phyloP scores from a whole-genome alignment of 2,888 invertebrate species.

The Eupeodes latifasciatus region DNA sequence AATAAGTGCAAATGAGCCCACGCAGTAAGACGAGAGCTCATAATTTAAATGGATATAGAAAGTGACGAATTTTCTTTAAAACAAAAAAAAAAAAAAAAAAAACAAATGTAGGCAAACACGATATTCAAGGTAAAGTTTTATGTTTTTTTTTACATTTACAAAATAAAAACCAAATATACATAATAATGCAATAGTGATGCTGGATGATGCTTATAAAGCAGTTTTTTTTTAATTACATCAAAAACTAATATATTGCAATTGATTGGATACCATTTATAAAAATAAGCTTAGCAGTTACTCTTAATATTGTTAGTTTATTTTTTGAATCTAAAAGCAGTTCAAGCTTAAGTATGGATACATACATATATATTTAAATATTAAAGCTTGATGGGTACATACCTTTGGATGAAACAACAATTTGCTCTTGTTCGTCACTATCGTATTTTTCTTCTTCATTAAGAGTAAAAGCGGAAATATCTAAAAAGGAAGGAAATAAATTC shows the following conservation, averaged over 20 bases:
- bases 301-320: constrained; percentile 16
- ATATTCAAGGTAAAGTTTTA: constrained; percentile 21
- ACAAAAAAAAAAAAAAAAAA: background rate
- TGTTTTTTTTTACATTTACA: constrained; percentile 23
- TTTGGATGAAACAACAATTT: constrained; percentile 4
- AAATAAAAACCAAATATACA: constrained; percentile 27
- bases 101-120: constrained; percentile 27
- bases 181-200: constrained; percentile 21
- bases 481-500: background rate
- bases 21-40: constrained; percentile 22
- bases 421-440: constrained; percentile 7
- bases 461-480: background rate
- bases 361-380: background rate
- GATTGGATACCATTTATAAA: constrained; percentile 17
- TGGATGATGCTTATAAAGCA: constrained; percentile 38
- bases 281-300: constrained; percentile 14
- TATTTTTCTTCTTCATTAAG: constrained; percentile 15
- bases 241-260: constrained; percentile 5
- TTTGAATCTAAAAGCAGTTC: constrained; percentile 28
- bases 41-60: constrained; percentile 25
- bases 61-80: constrained; percentile 24
- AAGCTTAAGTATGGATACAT: constrained; percentile 17
- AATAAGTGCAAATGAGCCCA: constrained; percentile 57
- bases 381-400: constrained; percentile 19
- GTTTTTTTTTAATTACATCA: constrained; percentile 1